Conservation (phyloP, 30 jellyfish, hydroid and myxozoan species). For the Cassiopea andromeda region DNA sequence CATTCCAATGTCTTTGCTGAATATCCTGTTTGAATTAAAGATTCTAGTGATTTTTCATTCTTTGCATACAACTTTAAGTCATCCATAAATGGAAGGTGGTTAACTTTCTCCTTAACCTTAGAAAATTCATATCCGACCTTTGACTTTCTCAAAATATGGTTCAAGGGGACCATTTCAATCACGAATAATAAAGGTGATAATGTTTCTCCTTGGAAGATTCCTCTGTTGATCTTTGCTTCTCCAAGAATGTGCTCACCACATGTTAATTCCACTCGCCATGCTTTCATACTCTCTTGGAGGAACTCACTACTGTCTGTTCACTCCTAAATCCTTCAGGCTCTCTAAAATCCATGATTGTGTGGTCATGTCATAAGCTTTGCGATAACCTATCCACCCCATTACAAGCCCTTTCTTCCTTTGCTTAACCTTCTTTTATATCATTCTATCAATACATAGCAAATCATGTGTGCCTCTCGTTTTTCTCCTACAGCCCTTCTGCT, state of each 20-base stretch:
- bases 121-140: constrained; percentile 16
- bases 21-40: neutral
- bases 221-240: neutral
- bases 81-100: constrained; percentile 10
- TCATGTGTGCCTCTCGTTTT: constrained; percentile 36
- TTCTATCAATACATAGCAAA: constrained; percentile 16
- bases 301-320: constrained; percentile 33
- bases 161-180: constrained; percentile 19
- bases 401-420: constrained; percentile 11
- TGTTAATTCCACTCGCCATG: constrained; percentile 43
- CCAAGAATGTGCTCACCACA: neutral
- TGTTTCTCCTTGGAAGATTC: neutral
- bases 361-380: constrained; percentile 9
- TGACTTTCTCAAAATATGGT: constrained; percentile 23
- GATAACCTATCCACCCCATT: constrained; percentile 20
- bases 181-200: neutral
- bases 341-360: constrained; percentile 18
- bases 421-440: constrained; percentile 26
- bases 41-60: neutral
- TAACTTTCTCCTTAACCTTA: constrained; percentile 3
- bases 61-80: neutral
- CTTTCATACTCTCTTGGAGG: constrained; percentile 20
- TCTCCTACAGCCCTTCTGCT: constrained; percentile 28
- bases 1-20: neutral
- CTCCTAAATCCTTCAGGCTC: constrained; percentile 32